These are phyloP conservation scores for Excalfactoria chinensis DNA, from an alignment of 2,113 vertebrate species.

Conservation along the genomic window DNA sequence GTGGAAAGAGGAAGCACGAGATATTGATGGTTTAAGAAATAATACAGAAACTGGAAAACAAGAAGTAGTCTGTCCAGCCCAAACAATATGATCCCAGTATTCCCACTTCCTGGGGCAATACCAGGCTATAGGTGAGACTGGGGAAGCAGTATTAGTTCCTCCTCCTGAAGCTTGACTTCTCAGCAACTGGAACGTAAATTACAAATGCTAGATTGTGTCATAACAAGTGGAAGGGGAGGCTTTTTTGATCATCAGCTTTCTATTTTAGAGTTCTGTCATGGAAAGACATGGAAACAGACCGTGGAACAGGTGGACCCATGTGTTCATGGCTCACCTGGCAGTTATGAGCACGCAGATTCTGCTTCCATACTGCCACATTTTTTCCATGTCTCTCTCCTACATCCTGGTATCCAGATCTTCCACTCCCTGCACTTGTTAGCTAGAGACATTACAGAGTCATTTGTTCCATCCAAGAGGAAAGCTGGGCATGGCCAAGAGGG, in stretches of 20 bases:
- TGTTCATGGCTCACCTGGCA: neutral
- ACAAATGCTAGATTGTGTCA: neutral
- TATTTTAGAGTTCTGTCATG: neutral
- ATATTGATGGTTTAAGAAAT: neutral
- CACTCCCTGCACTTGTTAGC: neutral
- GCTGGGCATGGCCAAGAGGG: neutral
- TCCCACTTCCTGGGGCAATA: neutral
- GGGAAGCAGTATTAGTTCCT: neutral
- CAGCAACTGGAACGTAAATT: neutral
- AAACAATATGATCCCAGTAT: fast-evolving
- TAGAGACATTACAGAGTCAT: neutral
- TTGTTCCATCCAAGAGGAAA: neutral
- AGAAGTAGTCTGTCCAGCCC: neutral
- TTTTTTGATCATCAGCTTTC: neutral
- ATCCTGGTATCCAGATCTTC: neutral
- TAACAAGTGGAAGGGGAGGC: neutral
- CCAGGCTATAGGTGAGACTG: neutral
- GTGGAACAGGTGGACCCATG: neutral
- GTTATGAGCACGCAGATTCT: neutral
- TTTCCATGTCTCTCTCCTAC: neutral
- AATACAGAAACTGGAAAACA: neutral
- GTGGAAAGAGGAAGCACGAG: neutral
- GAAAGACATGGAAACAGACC: neutral
- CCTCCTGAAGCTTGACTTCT: neutral
- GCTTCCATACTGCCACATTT: neutral